Percentiles rank a stretch among this genome's conserved stretches.
Evolutionary conservation across 2,113 vertebrate species (phyloP).

Genomic region (Solenodon paradoxus): DNA sequence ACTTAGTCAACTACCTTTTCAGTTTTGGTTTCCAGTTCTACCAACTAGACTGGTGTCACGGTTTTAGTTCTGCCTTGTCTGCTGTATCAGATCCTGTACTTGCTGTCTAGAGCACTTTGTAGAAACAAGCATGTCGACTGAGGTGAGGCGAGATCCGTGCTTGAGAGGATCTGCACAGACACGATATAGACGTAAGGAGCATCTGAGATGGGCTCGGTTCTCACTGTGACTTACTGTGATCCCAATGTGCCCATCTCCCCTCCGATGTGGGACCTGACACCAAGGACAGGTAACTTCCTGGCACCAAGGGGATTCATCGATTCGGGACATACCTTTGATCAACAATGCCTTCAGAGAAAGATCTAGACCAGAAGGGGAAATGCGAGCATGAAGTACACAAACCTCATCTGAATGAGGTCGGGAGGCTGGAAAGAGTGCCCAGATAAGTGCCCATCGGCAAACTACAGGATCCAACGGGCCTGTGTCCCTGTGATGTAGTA

Average conservation of each 20-base stretch:
- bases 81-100: background rate
- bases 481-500: background rate
- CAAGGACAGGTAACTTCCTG: background rate
- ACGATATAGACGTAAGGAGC: too few relatives aligned
- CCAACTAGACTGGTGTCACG: background rate
- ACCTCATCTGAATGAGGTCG: background rate
- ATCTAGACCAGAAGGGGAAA: background rate
- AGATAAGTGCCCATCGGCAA: background rate
- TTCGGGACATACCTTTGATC: background rate
- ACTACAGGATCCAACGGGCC: background rate
- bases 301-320: background rate
- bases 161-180: background rate
- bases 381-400: background rate
- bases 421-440: background rate
- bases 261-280: background rate
- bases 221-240: too few relatives aligned
- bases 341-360: background rate
- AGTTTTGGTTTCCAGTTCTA: background rate
- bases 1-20: background rate
- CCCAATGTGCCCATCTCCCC: background rate
- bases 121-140: background rate
- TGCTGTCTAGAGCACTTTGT: background rate
- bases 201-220: too few relatives aligned
- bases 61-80: background rate
- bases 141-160: background rate